Conservation (phyloP, 1,140 invertebrate genomes). For the Magallana angulata region DNA sequence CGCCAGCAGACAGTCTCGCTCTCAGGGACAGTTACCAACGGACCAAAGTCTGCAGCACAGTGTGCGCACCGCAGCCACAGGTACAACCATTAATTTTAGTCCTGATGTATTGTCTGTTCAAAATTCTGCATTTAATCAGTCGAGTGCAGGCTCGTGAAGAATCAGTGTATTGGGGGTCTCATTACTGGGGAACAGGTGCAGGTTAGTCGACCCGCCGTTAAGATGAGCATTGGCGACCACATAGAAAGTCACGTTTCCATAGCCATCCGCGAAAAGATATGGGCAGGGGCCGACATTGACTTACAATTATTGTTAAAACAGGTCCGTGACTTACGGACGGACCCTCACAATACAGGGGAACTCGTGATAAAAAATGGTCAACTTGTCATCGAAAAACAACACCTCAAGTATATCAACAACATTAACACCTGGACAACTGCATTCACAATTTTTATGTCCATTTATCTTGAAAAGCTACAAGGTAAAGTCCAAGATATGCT, state of each 20-base stretch:
- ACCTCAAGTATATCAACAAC: not conserved
- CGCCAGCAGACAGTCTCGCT: no score
- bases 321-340: not conserved
- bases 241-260: not conserved
- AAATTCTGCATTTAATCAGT: no score
- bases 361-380: not conserved
- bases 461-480: constrained; percentile 37
- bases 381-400: constrained; percentile 21
- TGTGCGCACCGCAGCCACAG: no score
- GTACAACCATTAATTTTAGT: no score
- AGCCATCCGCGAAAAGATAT: not conserved
- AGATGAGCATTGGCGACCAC: not conserved
- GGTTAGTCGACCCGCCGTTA: not conserved
- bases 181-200: not conserved
- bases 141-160: not conserved
- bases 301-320: not conserved
- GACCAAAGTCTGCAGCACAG: no score
- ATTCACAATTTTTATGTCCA: constrained; percentile 15
- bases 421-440: constrained; percentile 41
- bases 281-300: not conserved
- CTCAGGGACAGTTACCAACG: no score
- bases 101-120: no score
- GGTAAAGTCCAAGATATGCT: constrained; percentile 24
- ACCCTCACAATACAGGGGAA: not conserved
- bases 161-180: not conserved